phyloP scores from a whole-genome alignment of 2,888 invertebrate genomes.

The Plagodis pulveraria region DNA sequence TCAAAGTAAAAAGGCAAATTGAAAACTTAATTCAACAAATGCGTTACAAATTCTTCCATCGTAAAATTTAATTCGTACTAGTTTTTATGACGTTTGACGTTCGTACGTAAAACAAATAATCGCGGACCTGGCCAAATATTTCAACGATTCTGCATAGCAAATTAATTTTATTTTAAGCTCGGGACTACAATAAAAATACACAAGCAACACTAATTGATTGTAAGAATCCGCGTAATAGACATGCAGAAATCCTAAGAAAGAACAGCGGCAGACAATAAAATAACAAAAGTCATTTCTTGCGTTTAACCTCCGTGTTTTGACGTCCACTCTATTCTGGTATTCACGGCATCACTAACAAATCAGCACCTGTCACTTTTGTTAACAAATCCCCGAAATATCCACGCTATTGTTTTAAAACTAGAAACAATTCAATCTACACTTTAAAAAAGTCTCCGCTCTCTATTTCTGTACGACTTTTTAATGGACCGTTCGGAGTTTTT shows the following conservation, averaged over 20 bases:
- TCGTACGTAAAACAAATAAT: slow-evolving; percentile 15
- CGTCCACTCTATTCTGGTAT: slow-evolving; percentile 69
- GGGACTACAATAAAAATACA: slow-evolving; percentile 36
- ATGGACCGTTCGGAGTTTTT: slow-evolving; percentile 47
- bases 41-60: too few species aligned
- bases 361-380: slow-evolving; percentile 76
- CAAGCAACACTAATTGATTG: slow-evolving; percentile 58
- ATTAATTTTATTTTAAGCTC: slow-evolving; percentile 33
- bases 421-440: slow-evolving; percentile 72
- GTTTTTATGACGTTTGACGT: background rate
- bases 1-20: background rate
- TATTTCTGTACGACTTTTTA: slow-evolving; percentile 65
- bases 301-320: slow-evolving; percentile 71
- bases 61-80: background rate
- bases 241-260: slow-evolving; percentile 28
- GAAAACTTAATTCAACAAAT: background rate
- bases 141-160: slow-evolving; percentile 29
- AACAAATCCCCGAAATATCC: slow-evolving; percentile 64
- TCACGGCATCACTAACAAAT: slow-evolving; percentile 70
- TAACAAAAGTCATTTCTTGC: slow-evolving; percentile 63
- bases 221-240: slow-evolving; percentile 55
- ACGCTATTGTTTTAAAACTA: slow-evolving; percentile 70
- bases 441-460: slow-evolving; percentile 54
- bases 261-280: slow-evolving; percentile 32
- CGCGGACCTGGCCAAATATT: slow-evolving; percentile 21